Percentiles rank a stretch among this genome's conserved stretches.
Conservation (phyloP, 2,113 vertebrate genomes). For the Todiramphus chloris region DNA sequence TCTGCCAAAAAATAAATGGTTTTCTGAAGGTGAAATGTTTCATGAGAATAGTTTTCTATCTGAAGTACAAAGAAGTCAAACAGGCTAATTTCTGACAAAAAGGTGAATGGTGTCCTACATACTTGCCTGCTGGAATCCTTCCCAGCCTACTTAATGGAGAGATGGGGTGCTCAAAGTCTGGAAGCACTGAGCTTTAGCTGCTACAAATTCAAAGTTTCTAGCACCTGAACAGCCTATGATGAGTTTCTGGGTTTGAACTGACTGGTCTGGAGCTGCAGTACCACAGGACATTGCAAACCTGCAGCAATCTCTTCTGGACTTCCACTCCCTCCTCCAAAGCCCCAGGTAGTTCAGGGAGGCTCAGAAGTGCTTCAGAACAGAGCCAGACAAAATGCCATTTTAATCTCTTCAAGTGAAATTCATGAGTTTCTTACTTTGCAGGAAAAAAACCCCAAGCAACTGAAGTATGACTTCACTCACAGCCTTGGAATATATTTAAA, state of each 20-base stretch:
- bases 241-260: neutral
- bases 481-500: neutral
- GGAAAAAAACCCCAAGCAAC: rapidly evolving
- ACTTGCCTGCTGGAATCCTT: neutral
- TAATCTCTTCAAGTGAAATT: neutral
- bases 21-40: neutral
- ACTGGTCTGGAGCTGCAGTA: neutral
- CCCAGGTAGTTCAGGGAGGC: neutral
- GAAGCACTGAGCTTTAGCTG: neutral
- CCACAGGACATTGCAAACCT: neutral
- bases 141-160: neutral
- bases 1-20: neutral
- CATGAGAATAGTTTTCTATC: neutral
- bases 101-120: neutral
- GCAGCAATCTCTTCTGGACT: neutral
- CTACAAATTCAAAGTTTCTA: neutral
- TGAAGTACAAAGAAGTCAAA: neutral
- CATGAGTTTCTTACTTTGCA: neutral
- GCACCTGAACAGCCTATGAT: neutral
- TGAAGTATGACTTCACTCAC: neutral
- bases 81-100: neutral
- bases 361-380: neutral
- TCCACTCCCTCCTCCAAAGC: neutral
- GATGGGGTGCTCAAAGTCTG: neutral
- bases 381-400: neutral